Conservation (phyloP, 2,888 invertebrate genomes). For the Oscheius myriophilus region DNA sequence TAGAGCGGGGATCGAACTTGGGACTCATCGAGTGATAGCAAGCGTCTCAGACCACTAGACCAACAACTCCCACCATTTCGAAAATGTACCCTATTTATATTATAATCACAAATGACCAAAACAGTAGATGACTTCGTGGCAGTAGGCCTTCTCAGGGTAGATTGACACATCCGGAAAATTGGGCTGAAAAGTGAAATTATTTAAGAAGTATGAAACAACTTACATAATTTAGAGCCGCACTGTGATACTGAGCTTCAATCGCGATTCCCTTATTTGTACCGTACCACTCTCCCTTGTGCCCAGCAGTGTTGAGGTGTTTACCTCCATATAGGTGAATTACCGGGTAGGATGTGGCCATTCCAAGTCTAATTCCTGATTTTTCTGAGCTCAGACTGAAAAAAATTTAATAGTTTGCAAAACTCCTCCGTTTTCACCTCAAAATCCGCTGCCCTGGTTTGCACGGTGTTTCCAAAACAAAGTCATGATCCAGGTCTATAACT, state of each 20-base stretch:
- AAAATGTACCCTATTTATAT: background rate
- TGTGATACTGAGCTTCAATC: constrained; percentile 53
- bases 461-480: constrained; percentile 31
- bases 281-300: constrained; percentile 36
- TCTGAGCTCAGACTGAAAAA: constrained; percentile 39
- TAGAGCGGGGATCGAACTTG: too few relatives aligned
- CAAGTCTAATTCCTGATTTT: constrained; percentile 50
- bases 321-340: constrained; percentile 50
- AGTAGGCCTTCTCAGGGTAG: constrained; percentile 37
- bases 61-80: too few relatives aligned
- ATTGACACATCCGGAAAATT: constrained; percentile 44
- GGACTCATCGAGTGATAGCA: too few relatives aligned
- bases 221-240: constrained; percentile 46
- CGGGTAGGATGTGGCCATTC: constrained; percentile 53
- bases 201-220: constrained; percentile 16
- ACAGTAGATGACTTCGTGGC: constrained; percentile 50
- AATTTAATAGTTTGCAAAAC: background rate
- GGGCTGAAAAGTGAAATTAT: constrained; percentile 33
- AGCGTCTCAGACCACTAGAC: too few relatives aligned
- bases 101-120: constrained; percentile 43
- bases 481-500: constrained; percentile 39
- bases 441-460: background rate
- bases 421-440: constrained; percentile 9
- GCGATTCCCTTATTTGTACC: constrained; percentile 44
- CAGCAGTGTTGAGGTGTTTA: constrained; percentile 34